These are phyloP conservation scores for Agrochola litura DNA, from an alignment of 2,888 invertebrate genomes.

Conservation along the genomic window DNA sequence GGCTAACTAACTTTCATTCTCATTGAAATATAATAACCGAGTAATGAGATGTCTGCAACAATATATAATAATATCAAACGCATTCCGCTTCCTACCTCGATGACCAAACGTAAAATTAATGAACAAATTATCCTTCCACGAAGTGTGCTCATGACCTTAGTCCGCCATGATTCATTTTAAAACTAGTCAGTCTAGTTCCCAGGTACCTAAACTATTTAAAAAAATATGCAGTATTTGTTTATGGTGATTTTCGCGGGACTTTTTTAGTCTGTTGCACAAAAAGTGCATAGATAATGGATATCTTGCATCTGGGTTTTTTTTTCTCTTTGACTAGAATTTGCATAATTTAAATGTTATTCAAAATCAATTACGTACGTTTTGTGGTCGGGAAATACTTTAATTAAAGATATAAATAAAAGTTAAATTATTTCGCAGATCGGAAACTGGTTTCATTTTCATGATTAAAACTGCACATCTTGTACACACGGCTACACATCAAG, in stretches of 20 bases:
- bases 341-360: conserved; percentile 1
- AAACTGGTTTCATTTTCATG: background rate
- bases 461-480: background rate
- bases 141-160: conserved; percentile 72
- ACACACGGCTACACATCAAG: no score
- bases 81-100: conserved; percentile 66
- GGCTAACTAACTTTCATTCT: conserved; percentile 53
- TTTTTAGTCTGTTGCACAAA: conserved; percentile 45
- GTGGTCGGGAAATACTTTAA: background rate
- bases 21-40: conserved; percentile 35
- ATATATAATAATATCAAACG: conserved; percentile 51
- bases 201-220: conserved; percentile 58
- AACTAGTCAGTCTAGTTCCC: conserved; percentile 67
- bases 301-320: background rate
- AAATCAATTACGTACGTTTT: background rate
- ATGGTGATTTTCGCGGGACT: conserved; percentile 39
- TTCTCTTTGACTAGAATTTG: background rate
- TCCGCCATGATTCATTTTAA: conserved; percentile 62
- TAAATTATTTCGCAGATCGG: background rate
- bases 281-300: conserved; percentile 44
- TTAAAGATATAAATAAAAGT: background rate
- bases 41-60: conserved; percentile 47
- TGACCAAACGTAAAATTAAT: conserved; percentile 68
- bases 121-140: conserved; percentile 74
- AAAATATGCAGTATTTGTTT: conserved; percentile 43